These are phyloP conservation scores for Uria aalge DNA, from an alignment of 2,113 vertebrate species.

Conservation along the genomic window DNA sequence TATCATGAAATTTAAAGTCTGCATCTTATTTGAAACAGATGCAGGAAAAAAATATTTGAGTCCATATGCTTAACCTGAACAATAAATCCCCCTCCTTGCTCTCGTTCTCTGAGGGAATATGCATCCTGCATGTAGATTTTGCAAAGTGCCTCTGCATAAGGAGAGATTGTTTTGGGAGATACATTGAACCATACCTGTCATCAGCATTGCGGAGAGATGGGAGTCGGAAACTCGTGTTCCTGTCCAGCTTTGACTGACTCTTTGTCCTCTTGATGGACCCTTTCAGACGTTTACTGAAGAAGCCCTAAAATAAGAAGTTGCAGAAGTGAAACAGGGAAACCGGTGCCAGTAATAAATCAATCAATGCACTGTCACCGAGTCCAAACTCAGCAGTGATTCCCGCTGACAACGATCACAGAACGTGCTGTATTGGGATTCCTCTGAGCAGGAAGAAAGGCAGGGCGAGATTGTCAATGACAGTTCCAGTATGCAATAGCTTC, in stretches of 20 bases:
- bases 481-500: not conserved
- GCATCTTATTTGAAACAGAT: not conserved
- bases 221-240: slow-evolving; percentile 91
- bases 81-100: not conserved
- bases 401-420: rapidly evolving
- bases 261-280: slow-evolving; percentile 97
- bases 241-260: slow-evolving; percentile 95
- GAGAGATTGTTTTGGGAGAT: not conserved
- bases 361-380: not conserved
- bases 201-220: slow-evolving; percentile 83
- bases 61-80: not conserved
- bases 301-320: slow-evolving; percentile 80
- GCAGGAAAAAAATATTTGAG: not conserved
- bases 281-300: slow-evolving; percentile 96
- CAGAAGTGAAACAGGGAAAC: not conserved
- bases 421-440: not conserved
- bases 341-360: not conserved
- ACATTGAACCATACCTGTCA: slow-evolving; percentile 79
- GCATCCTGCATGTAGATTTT: not conserved
- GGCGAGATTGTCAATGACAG: not conserved
- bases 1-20: not conserved
- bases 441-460: not conserved
- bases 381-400: not conserved
- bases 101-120: not conserved
- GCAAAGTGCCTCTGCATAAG: not conserved